Conservation (phyloP, 2,113 vertebrate species). For the Mustela nigripes region DNA sequence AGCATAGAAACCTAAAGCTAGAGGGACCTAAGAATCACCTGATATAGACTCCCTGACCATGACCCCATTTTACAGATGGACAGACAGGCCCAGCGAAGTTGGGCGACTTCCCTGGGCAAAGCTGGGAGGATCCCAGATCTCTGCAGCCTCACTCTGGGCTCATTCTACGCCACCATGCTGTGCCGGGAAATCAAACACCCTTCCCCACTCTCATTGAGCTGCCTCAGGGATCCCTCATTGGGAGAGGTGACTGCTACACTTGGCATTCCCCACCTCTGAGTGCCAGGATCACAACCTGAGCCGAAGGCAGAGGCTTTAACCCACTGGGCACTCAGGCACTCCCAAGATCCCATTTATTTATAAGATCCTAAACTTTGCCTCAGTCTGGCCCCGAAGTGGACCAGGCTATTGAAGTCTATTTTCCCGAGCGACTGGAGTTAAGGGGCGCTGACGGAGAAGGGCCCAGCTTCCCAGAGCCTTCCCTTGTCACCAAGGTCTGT, state of each 20-base stretch:
- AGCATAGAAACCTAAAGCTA: background rate
- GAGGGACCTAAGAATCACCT: background rate
- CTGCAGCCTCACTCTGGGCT: background rate
- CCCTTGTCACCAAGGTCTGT: background rate
- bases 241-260: background rate
- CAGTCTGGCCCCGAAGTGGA: rapidly evolving
- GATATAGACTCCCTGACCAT: background rate
- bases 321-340: no score
- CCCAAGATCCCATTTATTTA: background rate
- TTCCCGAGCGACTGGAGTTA: background rate
- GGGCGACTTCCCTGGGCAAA: background rate
- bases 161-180: background rate
- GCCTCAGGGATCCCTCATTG: background rate
- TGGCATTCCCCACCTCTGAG: no score
- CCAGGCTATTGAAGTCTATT: background rate
- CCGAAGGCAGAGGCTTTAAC: no score
- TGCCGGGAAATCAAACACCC: background rate
- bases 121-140: background rate
- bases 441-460: background rate
- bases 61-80: background rate
- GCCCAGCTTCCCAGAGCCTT: background rate
- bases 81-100: background rate
- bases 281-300: background rate
- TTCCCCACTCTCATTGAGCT: background rate
- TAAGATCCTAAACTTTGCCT: background rate